Evolutionary conservation across 2,113 vertebrate species (phyloP), one percentile per base, ranked within the genome.

Genomic region (Perognathus longimembris): DNA sequence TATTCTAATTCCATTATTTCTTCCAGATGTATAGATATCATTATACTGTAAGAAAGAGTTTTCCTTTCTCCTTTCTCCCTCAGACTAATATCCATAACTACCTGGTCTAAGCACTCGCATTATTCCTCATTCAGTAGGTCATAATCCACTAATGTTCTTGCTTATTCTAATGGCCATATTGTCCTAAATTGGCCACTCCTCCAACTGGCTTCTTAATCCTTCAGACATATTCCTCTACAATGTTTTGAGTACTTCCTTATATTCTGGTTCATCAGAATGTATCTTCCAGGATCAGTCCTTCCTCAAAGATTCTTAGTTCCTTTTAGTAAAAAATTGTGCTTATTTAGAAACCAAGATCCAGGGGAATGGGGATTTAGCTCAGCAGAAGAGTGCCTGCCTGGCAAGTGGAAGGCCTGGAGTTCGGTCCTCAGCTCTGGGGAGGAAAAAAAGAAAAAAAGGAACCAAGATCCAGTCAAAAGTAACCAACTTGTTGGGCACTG

Each of bases 391-490:
- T n/a, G n/a, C n/a, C n/a, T n/a, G n/a, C n/a, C n/a, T n/a, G n/a
- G n/a, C n/a, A n/a, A n/a, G n/a, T n/a, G n/a, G n/a, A n/a, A n/a
- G n/a, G n/a, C n/a, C n/a, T n/a, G n/a, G n/a, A n/a, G n/a, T n/a
- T n/a, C n/a, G n/a, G n/a, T n/a, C n/a, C n/a, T n/a, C n/a, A n/a
- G n/a, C n/a, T n/a, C n/a, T n/a, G n/a, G n/a, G n/a, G n/a, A n/a
- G n/a, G n/a, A n/a, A n/a, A n/a, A n/a, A n/a, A n/a, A n/a, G n/a
- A n/a, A n/a, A n/a, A n/a, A n/a, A n/a, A 9, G 18, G 94, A 87
- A 85, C 18, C 67, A 84, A 79, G 26, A 82, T 21, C 69, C 71
- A 32, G 80, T 84, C 94, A 83, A 83, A 94, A 77, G 73, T 42
- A 69, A 80, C 32, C 36, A 54, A 54, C 50, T 54, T 54, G 50